These are phyloP conservation scores for Prorops nasuta DNA, from an alignment of 1,140 invertebrate genomes.

Conservation along the genomic window DNA sequence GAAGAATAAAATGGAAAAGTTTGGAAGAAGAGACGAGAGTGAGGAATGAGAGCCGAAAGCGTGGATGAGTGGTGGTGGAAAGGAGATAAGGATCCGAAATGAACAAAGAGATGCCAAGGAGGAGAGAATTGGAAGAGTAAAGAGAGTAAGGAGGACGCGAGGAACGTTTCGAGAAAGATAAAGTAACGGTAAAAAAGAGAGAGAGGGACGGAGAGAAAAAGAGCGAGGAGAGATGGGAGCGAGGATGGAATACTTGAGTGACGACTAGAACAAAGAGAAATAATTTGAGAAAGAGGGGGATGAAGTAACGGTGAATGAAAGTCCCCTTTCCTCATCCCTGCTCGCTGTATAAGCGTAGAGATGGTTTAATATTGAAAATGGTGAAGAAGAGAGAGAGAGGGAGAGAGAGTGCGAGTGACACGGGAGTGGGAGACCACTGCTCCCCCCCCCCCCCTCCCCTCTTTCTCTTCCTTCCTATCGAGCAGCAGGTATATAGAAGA, in stretches of 20 bases:
- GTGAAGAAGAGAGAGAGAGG: conserved; percentile 3
- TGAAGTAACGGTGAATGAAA: neutral
- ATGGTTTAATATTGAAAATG: too few relatives aligned
- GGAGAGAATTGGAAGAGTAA: too few relatives aligned
- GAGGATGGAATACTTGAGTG: neutral
- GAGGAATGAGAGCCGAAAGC: too few relatives aligned
- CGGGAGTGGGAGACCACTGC: too few relatives aligned
- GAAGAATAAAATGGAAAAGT: too few relatives aligned
- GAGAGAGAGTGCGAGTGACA: conserved; percentile 6
- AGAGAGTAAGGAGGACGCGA: neutral
- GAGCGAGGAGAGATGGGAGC: too few relatives aligned
- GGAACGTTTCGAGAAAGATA: neutral
- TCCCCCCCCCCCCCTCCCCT: too few relatives aligned
- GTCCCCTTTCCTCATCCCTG: neutral
- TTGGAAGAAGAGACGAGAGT: too few relatives aligned
- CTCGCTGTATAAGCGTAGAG: too few relatives aligned
- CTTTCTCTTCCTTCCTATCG: conserved; percentile 18
- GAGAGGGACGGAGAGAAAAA: neutral
- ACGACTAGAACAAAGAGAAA: neutral
- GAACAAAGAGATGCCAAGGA: too few relatives aligned
- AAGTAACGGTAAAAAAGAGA: neutral
- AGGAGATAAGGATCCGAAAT: too few relatives aligned
- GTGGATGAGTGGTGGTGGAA: too few relatives aligned
- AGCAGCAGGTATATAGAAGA: neutral
- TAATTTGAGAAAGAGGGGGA: neutral